phyloP scores from a whole-genome alignment of 2,113 vertebrate species.

The Brachypodius melanocephalos region DNA sequence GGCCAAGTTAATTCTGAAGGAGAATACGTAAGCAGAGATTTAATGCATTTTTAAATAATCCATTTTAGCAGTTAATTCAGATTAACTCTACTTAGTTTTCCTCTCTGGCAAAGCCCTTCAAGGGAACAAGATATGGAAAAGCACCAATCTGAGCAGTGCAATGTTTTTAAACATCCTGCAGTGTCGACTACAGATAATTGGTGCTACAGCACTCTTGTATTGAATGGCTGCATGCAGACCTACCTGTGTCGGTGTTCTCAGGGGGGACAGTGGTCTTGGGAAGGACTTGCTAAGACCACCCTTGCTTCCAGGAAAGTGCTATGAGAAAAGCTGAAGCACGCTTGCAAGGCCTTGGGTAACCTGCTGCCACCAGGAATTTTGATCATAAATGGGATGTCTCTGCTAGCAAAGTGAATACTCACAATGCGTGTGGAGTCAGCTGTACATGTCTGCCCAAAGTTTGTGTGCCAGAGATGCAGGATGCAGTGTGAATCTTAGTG shows the following conservation, averaged over 20 bases:
- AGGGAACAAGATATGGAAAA: background rate
- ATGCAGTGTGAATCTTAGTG: background rate
- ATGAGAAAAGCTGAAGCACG: background rate
- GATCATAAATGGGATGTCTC: background rate
- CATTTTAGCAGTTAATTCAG: conserved; percentile 45
- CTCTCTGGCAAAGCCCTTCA: background rate
- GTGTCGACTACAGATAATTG: background rate
- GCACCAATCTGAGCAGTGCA: background rate
- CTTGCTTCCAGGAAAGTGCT: background rate
- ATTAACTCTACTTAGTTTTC: background rate
- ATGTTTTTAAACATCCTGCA: background rate
- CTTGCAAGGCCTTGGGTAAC: background rate
- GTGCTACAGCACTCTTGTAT: accelerated
- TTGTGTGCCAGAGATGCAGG: background rate
- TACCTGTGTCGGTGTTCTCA: accelerated
- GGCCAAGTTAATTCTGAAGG: conserved; percentile 14
- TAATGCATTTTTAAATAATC: conserved; percentile 47
- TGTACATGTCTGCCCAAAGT: background rate
- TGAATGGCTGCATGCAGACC: background rate
- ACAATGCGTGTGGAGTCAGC: accelerated
- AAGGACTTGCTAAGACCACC: background rate
- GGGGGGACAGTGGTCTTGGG: background rate
- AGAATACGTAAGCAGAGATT: background rate
- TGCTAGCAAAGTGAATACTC: background rate
- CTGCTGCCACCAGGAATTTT: background rate